phyloP scores from a whole-genome alignment of 2,797 vertebrate species.

The Microchirus variegatus region DNA sequence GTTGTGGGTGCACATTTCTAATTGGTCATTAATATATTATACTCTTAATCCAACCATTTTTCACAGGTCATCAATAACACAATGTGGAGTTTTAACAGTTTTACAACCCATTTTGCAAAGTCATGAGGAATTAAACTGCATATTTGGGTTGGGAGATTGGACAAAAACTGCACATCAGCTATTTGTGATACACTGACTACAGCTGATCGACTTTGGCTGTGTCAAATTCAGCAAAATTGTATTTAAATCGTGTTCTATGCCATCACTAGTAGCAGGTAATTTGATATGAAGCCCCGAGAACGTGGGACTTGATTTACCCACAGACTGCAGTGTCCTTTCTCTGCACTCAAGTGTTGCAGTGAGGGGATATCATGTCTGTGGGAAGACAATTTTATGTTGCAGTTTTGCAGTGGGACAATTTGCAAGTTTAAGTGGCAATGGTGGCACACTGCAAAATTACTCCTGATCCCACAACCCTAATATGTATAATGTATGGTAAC shows the following conservation, averaged over 20 bases:
- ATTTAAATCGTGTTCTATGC: too few relatives aligned
- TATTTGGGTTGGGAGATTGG: constrained; percentile 35
- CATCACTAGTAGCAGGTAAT: too few relatives aligned
- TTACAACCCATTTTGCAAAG: constrained; percentile 34
- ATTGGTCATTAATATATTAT: neutral
- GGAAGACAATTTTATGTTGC: constrained; percentile 21
- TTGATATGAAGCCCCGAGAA: too few relatives aligned
- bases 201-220: constrained; percentile 11
- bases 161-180: constrained; percentile 6
- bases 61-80: constrained; percentile 17
- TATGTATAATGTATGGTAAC: constrained; percentile 21
- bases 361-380: constrained; percentile 20
- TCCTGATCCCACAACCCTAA: constrained; percentile 29
- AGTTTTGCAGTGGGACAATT: constrained; percentile 6
- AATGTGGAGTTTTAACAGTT: neutral
- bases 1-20: constrained; percentile 10
- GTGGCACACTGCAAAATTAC: constrained; percentile 9
- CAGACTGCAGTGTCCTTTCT: too few relatives aligned
- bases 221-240: constrained; percentile 14
- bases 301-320: too few relatives aligned
- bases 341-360: too few relatives aligned
- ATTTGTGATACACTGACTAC: neutral
- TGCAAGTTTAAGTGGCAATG: constrained; percentile 5
- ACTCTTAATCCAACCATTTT: neutral
- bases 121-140: constrained; percentile 11